These are phyloP conservation scores for Xiphorhynchus elegans DNA, from an alignment of 2,113 vertebrate genomes.

Conservation along the genomic window DNA sequence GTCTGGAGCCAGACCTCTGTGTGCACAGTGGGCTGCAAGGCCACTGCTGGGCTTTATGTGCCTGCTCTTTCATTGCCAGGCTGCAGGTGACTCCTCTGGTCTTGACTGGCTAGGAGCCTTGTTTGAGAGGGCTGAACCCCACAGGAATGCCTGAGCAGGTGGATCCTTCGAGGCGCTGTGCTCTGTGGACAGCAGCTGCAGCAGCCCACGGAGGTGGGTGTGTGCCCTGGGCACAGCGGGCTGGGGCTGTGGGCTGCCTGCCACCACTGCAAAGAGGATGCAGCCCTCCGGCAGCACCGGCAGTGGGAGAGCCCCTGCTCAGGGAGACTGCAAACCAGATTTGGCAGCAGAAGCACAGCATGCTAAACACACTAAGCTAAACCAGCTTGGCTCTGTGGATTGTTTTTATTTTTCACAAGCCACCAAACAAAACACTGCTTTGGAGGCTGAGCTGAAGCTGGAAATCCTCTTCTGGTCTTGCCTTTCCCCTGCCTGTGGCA, in stretches of 20 bases:
- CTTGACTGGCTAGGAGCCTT: neutral
- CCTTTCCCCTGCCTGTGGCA: neutral
- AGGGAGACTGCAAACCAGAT: neutral
- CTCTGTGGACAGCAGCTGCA: neutral
- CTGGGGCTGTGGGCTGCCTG: neutral
- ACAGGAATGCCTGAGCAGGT: neutral
- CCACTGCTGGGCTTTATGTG: neutral
- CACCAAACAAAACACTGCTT: neutral
- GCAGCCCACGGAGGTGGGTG: neutral
- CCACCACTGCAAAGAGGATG: accelerated
- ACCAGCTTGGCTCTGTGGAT: neutral
- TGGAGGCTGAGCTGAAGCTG: neutral
- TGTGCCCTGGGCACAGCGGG: accelerated
- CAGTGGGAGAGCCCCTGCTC: neutral
- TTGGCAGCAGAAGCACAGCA: neutral
- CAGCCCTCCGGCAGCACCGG: neutral
- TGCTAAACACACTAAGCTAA: neutral
- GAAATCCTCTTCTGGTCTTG: neutral
- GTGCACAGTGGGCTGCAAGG: neutral
- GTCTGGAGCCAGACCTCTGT: neutral
- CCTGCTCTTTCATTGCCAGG: neutral
- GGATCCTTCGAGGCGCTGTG: neutral
- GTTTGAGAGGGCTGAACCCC: neutral
- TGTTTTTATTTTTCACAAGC: neutral
- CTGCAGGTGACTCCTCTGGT: neutral